These are phyloP conservation scores for Corythoichthys haematopterus DNA, from an alignment of 2,113 vertebrate genomes.

Conservation along the genomic window DNA sequence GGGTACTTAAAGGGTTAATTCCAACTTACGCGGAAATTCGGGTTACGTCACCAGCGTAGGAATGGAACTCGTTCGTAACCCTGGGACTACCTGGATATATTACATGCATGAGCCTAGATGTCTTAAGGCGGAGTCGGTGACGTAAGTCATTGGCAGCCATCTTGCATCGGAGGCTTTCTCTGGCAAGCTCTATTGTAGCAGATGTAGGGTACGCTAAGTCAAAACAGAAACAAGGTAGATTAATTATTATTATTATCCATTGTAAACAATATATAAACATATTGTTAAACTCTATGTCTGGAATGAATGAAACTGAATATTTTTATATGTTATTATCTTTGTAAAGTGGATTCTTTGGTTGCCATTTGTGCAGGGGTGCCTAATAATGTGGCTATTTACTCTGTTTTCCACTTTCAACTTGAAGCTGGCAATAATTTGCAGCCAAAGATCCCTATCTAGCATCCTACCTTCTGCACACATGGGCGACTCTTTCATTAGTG, in stretches of 20 bases:
- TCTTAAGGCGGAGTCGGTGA: too few species aligned
- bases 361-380: neutral
- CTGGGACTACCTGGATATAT: too few species aligned
- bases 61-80: too few species aligned
- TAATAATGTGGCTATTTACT: conserved; percentile 1
- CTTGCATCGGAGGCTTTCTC: too few species aligned
- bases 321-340: neutral
- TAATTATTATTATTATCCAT: neutral
- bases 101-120: too few species aligned
- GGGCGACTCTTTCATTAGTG: conserved; percentile 64
- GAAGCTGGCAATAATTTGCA: conserved; percentile 49
- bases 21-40: too few species aligned
- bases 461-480: conserved; percentile 59
- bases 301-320: neutral
- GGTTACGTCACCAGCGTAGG: too few species aligned
- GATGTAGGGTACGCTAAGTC: too few species aligned
- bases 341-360: neutral
- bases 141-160: too few species aligned
- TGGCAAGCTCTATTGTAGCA: too few species aligned
- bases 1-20: too few species aligned
- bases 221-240: neutral
- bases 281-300: neutral
- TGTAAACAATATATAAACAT: neutral
- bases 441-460: conserved; percentile 60
- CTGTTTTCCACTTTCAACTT: conserved; percentile 51